These are phyloP conservation scores for Drosophila mulleri DNA, from an alignment of 2,888 invertebrate genomes.

Conservation along the genomic window DNA sequence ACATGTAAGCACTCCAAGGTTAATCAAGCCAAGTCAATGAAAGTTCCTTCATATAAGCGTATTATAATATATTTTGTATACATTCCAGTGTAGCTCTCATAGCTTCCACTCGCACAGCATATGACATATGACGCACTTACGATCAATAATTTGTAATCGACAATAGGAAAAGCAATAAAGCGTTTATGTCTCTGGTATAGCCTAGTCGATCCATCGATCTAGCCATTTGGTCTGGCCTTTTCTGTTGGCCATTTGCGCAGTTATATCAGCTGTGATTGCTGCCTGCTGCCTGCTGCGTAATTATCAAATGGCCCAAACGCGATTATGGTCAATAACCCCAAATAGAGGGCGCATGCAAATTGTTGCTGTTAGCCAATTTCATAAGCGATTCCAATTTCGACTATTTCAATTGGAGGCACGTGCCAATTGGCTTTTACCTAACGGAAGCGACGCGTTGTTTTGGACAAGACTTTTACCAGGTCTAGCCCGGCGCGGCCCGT, in stretches of 20 bases:
- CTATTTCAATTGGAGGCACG: slow-evolving; percentile 40
- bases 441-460: slow-evolving; percentile 54
- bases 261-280: slow-evolving; percentile 37
- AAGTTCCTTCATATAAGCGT: not conserved
- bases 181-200: not conserved
- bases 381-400: slow-evolving; percentile 51
- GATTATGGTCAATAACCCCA: slow-evolving; percentile 80
- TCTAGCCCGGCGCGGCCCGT: not conserved
- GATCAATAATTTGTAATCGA: not conserved
- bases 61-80: not conserved
- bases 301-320: slow-evolving; percentile 41
- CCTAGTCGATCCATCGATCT: not conserved
- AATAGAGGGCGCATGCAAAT: slow-evolving; percentile 57
- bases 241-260: slow-evolving; percentile 22
- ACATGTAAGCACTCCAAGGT: not conserved
- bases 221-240: slow-evolving; percentile 10
- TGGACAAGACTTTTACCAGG: slow-evolving; percentile 47
- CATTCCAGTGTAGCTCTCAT: not conserved
- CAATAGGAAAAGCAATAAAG: slow-evolving; percentile 6
- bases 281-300: slow-evolving; percentile 28
- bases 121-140: slow-evolving; percentile 9
- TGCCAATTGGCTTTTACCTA: slow-evolving; percentile 58
- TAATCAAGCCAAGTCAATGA: not conserved
- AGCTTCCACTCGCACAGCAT: not conserved
- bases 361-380: slow-evolving; percentile 43